Conservation (phyloP, 1,140 invertebrate species). For the Drosophila leontia region DNA sequence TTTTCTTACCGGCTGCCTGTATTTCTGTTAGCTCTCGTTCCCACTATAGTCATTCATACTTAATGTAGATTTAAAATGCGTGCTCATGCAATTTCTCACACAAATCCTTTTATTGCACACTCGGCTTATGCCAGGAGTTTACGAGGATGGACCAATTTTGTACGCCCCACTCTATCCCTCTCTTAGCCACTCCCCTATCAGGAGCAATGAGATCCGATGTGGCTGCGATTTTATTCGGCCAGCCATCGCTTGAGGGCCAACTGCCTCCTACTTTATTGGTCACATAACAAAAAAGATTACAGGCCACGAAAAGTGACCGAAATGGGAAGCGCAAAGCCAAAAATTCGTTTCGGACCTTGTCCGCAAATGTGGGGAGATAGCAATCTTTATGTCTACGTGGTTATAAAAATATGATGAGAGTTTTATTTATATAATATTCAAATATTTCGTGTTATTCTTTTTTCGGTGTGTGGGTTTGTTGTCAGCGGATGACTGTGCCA, state of each 20-base stretch:
- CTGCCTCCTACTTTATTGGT: constrained; percentile 78
- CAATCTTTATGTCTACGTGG: constrained; percentile 77
- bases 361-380: constrained; percentile 44
- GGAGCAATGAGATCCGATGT: constrained; percentile 43
- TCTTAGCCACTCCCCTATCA: constrained; percentile 38
- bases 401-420: constrained; percentile 78
- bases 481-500: constrained; percentile 33
- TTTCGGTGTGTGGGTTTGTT: constrained; percentile 27
- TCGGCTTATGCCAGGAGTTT: constrained; percentile 70
- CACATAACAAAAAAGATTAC: constrained; percentile 81
- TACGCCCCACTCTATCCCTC: constrained; percentile 24
- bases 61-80: constrained; percentile 81
- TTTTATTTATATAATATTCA: constrained; percentile 67
- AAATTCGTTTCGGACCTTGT: constrained; percentile 54
- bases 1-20: background rate
- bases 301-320: constrained; percentile 20
- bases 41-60: constrained; percentile 62
- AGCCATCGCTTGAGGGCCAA: constrained; percentile 44
- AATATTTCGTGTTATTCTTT: constrained; percentile 30
- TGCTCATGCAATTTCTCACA: constrained; percentile 79
- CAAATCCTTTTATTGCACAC: constrained; percentile 82
- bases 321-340: constrained; percentile 23
- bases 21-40: constrained; percentile 16
- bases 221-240: constrained; percentile 44
- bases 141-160: constrained; percentile 68